Base-by-base conservation (phyloP, 2,888 invertebrate species). In the Drosophila monieri region DNA sequence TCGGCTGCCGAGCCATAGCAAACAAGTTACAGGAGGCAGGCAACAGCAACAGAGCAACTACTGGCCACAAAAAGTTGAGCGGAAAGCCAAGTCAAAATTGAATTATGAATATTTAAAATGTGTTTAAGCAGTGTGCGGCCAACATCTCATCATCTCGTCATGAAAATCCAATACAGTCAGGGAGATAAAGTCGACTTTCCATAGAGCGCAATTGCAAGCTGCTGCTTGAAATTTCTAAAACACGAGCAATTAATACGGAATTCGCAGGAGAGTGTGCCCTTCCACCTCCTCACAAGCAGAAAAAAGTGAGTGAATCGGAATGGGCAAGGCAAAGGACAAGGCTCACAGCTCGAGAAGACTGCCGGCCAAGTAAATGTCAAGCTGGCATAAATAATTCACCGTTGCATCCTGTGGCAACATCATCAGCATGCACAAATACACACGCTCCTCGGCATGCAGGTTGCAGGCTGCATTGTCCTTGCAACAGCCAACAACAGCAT, bases 71-170 rank as follows among this genome's bases (percentile, higher is more conserved):
- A 72, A 84, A 83, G 49, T 81, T 84, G 53, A 58, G 65, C 76
- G 74, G 70, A 76, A 77, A 80, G 69, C 61, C 78, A 66, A 86
- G 68, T 57, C 81, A 76, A 87, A 84, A 84, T 84, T 87, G 83
- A 84, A 85, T 84, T 84, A 84, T 84, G 84, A 84, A 84, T 84
- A 84, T 84, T 84, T 84, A 81, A 84, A 81, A 83, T 73, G 74
- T 71, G 77, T 85, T 84, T 72, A 86, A 85, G 66, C 73, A 67
- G 43, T 57, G 61, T 52, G 44, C 32, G 25, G 61, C 37, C 47
- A 39, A 43, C 56, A 27, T 48, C 53, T 62, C 25, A 47, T 56
- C 52, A 43, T 71, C 56, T 48, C 23, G 9, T 56, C 54, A 52
- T 70, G 62, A 66, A 76, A 57, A 67, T 68, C 64, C 66, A 64